These are phyloP conservation scores for Encarsia formosa DNA, from an alignment of 2,888 invertebrate genomes.

Conservation along the genomic window DNA sequence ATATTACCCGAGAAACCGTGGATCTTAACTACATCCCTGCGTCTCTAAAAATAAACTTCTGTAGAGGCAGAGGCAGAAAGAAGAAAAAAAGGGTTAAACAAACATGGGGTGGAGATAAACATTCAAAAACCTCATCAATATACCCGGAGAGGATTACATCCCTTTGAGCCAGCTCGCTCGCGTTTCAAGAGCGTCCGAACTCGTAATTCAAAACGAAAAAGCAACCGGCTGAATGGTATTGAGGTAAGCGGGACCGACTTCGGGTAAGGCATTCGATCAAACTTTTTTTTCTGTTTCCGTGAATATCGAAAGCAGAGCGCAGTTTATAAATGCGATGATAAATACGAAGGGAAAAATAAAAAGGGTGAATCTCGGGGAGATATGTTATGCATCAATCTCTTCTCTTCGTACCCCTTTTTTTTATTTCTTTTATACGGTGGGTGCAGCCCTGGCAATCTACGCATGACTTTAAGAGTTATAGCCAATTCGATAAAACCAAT, in stretches of 20 bases:
- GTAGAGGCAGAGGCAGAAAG: no score
- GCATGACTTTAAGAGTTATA: constrained; percentile 20
- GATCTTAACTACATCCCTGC: no score
- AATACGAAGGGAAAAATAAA: neutral
- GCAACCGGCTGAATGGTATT: no score
- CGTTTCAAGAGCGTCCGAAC: neutral
- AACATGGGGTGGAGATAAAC: constrained; percentile 5
- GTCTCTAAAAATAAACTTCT: no score
- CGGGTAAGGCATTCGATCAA: no score
- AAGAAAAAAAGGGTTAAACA: neutral
- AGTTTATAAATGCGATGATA: neutral
- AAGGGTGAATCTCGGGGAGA: neutral
- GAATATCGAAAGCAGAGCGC: neutral
- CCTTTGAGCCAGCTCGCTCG: no score
- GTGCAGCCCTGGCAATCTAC: neutral
- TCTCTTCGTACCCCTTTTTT: neutral
- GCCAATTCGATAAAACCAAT: constrained; percentile 29
- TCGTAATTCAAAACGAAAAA: neutral
- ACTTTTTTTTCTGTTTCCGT: no score
- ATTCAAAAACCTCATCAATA: constrained; percentile 18
- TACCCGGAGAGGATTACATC: constrained; percentile 4
- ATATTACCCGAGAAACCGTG: constrained; percentile 4
- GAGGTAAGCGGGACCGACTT: no score
- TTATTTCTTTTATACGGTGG: neutral
- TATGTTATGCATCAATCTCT: neutral